Evolutionary conservation across 2,113 vertebrate species (phyloP), one percentile per base, ranked within the genome.

Genomic region (Grammomys dolichurus): DNA sequence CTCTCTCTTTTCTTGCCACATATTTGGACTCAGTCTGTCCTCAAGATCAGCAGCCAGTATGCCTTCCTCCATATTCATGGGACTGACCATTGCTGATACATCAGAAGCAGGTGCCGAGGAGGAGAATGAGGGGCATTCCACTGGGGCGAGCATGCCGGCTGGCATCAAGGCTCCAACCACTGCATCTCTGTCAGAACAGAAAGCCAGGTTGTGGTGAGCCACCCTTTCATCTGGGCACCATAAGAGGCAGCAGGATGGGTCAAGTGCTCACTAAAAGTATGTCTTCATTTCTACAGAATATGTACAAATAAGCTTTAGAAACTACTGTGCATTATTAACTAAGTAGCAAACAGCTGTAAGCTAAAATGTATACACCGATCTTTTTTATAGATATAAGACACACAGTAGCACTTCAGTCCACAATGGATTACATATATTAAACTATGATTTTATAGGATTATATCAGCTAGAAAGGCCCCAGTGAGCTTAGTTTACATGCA

Each of bases 101-200:
- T 99, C 99, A 5, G 99, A 99, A 1, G 99, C 98, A 0, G 99
- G 99, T 0, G 99, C 98, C 4, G 99, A 99, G 0, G 99, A 99
- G 76, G 99, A 99, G 95, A 99, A 99, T 33, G 99, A 99, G 17
- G 99, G 98, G 97, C 99, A 99, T 97, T 99, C 99, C 56, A 99
- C 98, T 0, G 99, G 99, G 87, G 99, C 98, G 19, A 99, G 99
- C 99, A 99, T 99, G 97, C 99, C 99, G 63, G 99, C 99, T 14
- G 99, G 99, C 99, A 99, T 99, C 97, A 99, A 20, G 9, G 99
- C 99, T 65, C 99, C 99, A 6, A 99, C 99, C 95, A 99, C 99
- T 0, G 99, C 99, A 95, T 99, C 99, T 97, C 99, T 99, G 98
- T 89, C 70, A 77, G 77, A 69, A 96, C 17, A 94, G 48, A 95